Conservation (phyloP, 2,797 vertebrate genomes). For the Helostoma temminkii region DNA sequence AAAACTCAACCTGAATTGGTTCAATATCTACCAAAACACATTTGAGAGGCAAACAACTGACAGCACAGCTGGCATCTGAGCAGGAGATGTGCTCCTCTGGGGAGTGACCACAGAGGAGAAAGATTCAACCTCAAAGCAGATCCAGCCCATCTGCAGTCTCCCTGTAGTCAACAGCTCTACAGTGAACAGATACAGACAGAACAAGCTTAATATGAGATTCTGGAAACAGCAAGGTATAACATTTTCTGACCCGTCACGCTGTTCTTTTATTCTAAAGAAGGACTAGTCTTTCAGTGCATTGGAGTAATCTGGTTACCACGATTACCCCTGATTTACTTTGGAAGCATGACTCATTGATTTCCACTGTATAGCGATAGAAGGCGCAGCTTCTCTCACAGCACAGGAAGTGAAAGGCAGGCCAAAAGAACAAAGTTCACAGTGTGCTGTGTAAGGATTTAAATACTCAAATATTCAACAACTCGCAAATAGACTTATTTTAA, state of each 20-base stretch:
- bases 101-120: slow-evolving; percentile 32
- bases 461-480: neutral
- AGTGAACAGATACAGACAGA: too few species aligned
- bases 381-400: neutral
- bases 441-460: neutral
- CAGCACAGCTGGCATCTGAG: slow-evolving; percentile 49
- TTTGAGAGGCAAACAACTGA: slow-evolving; percentile 39
- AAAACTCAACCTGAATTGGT: too few species aligned
- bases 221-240: neutral
- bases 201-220: neutral
- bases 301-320: neutral
- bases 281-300: neutral
- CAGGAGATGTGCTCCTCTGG: slow-evolving; percentile 32
- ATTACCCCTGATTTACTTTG: neutral
- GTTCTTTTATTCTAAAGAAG: neutral
- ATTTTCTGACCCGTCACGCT: neutral
- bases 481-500: neutral
- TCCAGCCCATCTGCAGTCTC: slow-evolving; percentile 13
- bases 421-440: neutral
- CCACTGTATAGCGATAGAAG: too few species aligned
- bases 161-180: slow-evolving; percentile 1
- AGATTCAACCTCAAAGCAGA: neutral
- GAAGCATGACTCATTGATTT: neutral
- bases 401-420: neutral
- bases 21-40: slow-evolving; percentile 12